phyloP scores from a whole-genome alignment of 2,797 vertebrate genomes.

The Margarornis squamiger region DNA sequence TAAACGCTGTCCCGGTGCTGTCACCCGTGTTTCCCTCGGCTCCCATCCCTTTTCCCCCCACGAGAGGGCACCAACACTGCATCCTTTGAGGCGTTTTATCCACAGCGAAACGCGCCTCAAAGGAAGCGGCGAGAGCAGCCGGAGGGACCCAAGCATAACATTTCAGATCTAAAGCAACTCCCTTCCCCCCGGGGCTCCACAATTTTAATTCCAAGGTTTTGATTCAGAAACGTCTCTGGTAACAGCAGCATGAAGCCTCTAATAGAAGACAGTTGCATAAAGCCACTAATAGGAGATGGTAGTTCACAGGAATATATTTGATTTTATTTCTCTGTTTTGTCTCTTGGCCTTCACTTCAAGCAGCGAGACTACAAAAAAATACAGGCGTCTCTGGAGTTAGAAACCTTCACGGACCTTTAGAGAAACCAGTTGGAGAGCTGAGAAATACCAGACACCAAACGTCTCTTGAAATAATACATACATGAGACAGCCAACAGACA shows the following conservation, averaged over 20 bases:
- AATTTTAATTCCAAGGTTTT: conserved; percentile 42
- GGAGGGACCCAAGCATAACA: not conserved
- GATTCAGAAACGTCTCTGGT: conserved; percentile 20
- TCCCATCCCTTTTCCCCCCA: conserved; percentile 12
- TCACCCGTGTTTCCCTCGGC: not conserved
- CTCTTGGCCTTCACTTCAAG: not conserved
- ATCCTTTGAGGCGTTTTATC: conserved; percentile 6
- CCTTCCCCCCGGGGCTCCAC: not conserved
- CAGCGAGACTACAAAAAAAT: conserved; percentile 13
- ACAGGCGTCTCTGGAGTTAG: not conserved
- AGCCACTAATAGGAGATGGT: conserved; percentile 1
- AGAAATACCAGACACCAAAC: conserved; percentile 35
- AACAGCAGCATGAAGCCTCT: conserved; percentile 25
- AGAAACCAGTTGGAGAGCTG: not conserved
- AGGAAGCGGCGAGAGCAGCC: not conserved
- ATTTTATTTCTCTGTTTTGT: conserved; percentile 17
- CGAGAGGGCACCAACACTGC: conserved; percentile 74
- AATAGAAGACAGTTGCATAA: conserved; percentile 13
- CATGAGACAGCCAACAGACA: not conserved
- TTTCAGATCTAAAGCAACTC: not conserved
- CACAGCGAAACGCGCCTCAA: not conserved
- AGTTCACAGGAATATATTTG: not conserved
- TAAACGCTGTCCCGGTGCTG: accelerated
- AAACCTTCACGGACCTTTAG: not conserved
- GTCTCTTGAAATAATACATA: conserved; percentile 40